A percentile compares a stretch with the other conserved stretches of the same genome.
Conservation (phyloP, 2,113 vertebrate genomes). For the Circaetus gallicus region DNA sequence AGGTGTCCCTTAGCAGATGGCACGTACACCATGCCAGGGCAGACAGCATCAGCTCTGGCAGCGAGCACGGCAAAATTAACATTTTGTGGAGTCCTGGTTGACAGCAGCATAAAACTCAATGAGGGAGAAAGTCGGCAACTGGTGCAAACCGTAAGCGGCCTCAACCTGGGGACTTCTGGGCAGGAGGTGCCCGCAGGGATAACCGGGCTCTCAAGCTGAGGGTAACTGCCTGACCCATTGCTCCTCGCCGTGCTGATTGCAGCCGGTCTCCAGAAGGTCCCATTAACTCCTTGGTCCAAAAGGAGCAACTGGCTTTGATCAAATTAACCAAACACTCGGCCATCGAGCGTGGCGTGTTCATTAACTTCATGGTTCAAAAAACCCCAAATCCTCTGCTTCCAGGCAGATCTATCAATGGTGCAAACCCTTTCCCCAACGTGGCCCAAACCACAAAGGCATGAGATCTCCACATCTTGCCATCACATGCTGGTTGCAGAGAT, state of each 20-base stretch:
- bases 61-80: not conserved
- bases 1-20: slow-evolving; percentile 11
- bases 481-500: not conserved
- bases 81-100: not conserved
- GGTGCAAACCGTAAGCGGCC: not conserved
- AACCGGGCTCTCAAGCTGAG: not conserved
- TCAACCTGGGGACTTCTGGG: not conserved
- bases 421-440: not conserved
- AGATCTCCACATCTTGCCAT: not conserved
- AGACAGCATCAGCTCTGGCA: not conserved
- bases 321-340: not conserved
- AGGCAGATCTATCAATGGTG: not conserved
- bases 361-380: not conserved
- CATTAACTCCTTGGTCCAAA: not conserved
- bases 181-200: not conserved
- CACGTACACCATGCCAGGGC: not conserved
- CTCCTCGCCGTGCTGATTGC: not conserved
- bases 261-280: not conserved
- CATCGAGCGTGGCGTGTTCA: rapidly evolving
- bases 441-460: not conserved
- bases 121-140: slow-evolving; percentile 5
- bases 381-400: not conserved
- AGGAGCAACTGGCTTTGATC: not conserved
- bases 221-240: not conserved
- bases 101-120: not conserved